Evolutionary conservation across 1,140 invertebrate species (phyloP), one percentile per base, ranked within the genome.

Genomic region (Oedothorax gibbosus): DNA sequence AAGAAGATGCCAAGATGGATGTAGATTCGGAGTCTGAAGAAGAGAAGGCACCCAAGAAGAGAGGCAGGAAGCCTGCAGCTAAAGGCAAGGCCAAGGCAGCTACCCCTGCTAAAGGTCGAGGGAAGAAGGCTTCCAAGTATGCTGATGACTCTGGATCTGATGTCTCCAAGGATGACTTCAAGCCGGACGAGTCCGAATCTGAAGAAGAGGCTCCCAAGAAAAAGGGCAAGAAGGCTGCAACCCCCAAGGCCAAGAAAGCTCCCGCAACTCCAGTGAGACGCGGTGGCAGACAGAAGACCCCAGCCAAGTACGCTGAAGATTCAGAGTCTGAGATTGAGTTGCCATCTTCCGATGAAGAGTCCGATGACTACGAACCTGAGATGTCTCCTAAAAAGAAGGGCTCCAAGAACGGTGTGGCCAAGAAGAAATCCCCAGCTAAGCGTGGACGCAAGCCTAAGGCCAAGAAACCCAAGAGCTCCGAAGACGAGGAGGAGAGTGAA

Each of bases 391-490:
- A 65, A 20, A 81, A 81, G 35, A 71, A 71, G 20, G 53, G 57
- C 62, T 21, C 78, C n/a, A 66, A 81, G 53, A 71, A 81, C 71
- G 77, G 77, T 8, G 64, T 66, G 0, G 54, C 65, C 14, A 56
- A 51, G 49, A 78, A 51, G 6, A 4, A 49, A 35, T 1, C 56
- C 15, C 35, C 56, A 15, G 72, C 72, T 0, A 77, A 77, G 15
- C 57, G 62, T 65, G 75, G 62, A 50, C 50, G 75, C 18, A 77
- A 77, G 51, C 60, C 57, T 9, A 77, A 77, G 53, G 57, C 65
- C 8, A 81, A 81, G 68, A 81, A 81, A 9, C n/a, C 49, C 7
- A n/a, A 81, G 51, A 49, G 20, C 20, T 81, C 78, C 62, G 78
- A 71, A 62, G 69, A 65, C 15, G 78, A 81, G 66, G 77, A 78